phyloP scores from a whole-genome alignment of 2,797 vertebrate species.

The Tympanoctomys barrerae region DNA sequence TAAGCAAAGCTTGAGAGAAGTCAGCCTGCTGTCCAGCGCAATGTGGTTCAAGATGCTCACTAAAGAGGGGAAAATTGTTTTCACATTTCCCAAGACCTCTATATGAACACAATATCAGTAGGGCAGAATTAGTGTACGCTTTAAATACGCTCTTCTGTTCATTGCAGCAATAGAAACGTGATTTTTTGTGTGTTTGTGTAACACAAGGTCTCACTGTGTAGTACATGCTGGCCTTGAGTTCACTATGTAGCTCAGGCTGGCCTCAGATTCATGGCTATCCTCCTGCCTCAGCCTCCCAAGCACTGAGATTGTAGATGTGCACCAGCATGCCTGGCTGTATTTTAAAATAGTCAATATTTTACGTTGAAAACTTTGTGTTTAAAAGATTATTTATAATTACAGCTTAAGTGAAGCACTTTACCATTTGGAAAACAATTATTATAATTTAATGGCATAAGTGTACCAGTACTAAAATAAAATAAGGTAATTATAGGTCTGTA shows the following conservation, averaged over 20 bases:
- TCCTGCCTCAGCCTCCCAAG: not conserved
- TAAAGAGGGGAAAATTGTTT: not conserved
- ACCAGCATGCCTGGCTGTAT: not conserved
- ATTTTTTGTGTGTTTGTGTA: not conserved
- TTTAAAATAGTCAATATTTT: slow-evolving; percentile 3
- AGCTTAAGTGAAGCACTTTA: slow-evolving; percentile 48
- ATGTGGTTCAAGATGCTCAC: not conserved
- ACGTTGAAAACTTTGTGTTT: slow-evolving; percentile 21
- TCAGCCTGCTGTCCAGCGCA: not conserved
- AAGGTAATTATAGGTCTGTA: slow-evolving; percentile 26
- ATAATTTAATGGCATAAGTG: slow-evolving; percentile 37
- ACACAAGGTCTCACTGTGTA: not conserved
- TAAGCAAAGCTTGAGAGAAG: not conserved
- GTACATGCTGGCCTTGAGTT: not conserved
- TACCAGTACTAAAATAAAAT: slow-evolving; percentile 54
- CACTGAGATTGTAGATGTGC: not conserved
- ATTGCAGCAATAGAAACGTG: not conserved
- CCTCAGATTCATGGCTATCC: not conserved
- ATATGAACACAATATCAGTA: not conserved
- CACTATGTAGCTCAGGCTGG: not conserved
- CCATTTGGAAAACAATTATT: slow-evolving; percentile 55
- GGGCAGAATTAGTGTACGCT: slow-evolving; percentile 5
- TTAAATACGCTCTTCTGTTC: not conserved
- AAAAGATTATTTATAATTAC: slow-evolving; percentile 37
- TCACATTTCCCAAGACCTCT: not conserved